phyloP scores from a whole-genome alignment of 2,113 vertebrate species.

The Pomatorhinus ruficollis region DNA sequence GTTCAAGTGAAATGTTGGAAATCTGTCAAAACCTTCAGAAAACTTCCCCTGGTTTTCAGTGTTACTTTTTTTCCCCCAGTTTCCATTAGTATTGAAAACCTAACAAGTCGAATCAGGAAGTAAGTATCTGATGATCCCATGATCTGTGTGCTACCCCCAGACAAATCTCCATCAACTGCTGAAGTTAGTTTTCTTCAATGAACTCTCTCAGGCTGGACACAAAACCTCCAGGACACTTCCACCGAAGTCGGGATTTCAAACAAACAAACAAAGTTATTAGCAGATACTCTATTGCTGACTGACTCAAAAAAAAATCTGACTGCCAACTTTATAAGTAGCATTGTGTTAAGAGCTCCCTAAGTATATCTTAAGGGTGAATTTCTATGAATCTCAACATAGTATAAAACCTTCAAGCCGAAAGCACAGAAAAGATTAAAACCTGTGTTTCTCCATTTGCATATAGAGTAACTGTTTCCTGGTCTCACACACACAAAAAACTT shows the following conservation, averaged over 20 bases:
- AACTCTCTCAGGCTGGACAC: background rate
- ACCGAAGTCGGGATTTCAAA: background rate
- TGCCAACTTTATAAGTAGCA: background rate
- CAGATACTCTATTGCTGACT: background rate
- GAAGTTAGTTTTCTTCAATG: background rate
- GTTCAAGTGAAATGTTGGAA: background rate
- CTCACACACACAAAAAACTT: background rate
- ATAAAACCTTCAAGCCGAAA: background rate
- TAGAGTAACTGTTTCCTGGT: background rate
- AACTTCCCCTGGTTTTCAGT: background rate
- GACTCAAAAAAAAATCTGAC: background rate
- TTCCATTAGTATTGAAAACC: background rate
- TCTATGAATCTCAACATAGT: background rate
- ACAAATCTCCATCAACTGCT: background rate
- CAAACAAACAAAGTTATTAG: background rate
- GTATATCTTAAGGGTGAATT: background rate
- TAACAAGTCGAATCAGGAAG: background rate
- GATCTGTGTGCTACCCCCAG: background rate
- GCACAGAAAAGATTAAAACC: background rate
- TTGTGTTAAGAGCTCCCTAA: background rate
- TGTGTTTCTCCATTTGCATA: background rate
- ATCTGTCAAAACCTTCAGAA: background rate
- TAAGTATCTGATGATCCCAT: background rate
- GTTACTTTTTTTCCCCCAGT: background rate
- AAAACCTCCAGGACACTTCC: background rate